Evolutionary conservation across 1,140 invertebrate genomes (phyloP), one percentile per base, ranked within the genome.

Genomic region (Pseudomyrmex cubaensis): DNA sequence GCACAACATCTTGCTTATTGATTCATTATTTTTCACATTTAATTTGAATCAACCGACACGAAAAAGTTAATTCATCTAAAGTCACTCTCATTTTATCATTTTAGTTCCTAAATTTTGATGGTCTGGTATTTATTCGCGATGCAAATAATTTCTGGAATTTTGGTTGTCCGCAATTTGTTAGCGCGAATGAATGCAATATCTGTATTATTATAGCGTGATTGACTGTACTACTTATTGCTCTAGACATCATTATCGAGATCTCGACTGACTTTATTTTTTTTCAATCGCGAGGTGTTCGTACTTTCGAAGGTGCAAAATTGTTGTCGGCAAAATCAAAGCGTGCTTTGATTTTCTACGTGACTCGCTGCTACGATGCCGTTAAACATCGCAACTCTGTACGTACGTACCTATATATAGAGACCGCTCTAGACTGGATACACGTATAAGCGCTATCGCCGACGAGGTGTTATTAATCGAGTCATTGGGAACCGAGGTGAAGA

Each of bases 391-490:
- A 50, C 76, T 85, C 67, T 17, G n/a, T 57, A 52, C 12, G n/a
- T 57, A 52, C 69, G 46, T 76, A 35, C 5, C 35, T 35, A 77
- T 69, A 87, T 82, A 82, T 74, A 83, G 72, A 46, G 52, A 70
- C 63, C 17, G 62, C 62, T 72, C 44, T 15, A 76, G 62, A 64
- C 48, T 72, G 85, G 86, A 89, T 90, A 89, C 87, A 5, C 35
- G 75, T 86, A 90, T 90, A 87, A 70, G 67, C 82, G 86, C 70
- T 91, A 92, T 90, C 89, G 84, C 82, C 86, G 85, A 82, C 82
- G 87, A 91, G 92, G 87, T 87, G 90, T 93, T 92, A 94, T 93
- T 94, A 93, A 94, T 93, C 92, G 91, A 93, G 92, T 92, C 90
- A 93, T 93, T 93, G 92, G 91, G 86, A 90, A 87, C 86, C 80